phyloP scores from a whole-genome alignment of 2,888 invertebrate genomes.

The Leptinotarsa juncta region DNA sequence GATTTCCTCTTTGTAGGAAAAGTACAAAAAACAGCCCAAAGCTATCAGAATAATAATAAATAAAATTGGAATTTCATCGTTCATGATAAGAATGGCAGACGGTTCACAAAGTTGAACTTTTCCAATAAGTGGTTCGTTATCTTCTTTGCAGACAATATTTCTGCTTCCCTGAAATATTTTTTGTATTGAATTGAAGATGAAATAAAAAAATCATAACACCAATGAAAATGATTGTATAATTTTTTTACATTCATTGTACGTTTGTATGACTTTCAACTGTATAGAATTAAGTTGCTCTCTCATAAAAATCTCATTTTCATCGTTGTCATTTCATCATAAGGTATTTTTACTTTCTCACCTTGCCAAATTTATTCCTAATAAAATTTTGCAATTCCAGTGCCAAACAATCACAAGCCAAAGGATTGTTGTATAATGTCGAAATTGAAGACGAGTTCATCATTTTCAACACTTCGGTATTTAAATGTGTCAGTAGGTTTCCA shows the following conservation, averaged over 20 bases:
- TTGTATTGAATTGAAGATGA: too few species aligned
- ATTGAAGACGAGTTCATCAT: constrained; percentile 60
- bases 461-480: constrained; percentile 65
- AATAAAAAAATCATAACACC: too few species aligned
- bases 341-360: too few species aligned
- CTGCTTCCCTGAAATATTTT: constrained; percentile 11
- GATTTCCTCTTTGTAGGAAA: constrained; percentile 71
- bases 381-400: constrained; percentile 54
- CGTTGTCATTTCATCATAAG: too few species aligned
- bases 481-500: constrained; percentile 68
- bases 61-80: constrained; percentile 62
- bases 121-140: constrained; percentile 53
- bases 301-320: too few species aligned
- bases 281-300: too few species aligned
- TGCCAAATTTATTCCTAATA: constrained; percentile 23
- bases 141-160: constrained; percentile 53
- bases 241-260: too few species aligned
- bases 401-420: constrained; percentile 72
- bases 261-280: too few species aligned
- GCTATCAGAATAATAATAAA: constrained; percentile 57
- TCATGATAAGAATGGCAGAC: constrained; percentile 40
- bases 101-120: constrained; percentile 57
- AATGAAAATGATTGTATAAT: too few species aligned
- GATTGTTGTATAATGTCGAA: constrained; percentile 66
- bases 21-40: constrained; percentile 64